A percentile compares a stretch with the other conserved stretches of the same genome.
Evolutionary conservation across 2,113 vertebrate species (phyloP).

Genomic region (Picathartes gymnocephalus): DNA sequence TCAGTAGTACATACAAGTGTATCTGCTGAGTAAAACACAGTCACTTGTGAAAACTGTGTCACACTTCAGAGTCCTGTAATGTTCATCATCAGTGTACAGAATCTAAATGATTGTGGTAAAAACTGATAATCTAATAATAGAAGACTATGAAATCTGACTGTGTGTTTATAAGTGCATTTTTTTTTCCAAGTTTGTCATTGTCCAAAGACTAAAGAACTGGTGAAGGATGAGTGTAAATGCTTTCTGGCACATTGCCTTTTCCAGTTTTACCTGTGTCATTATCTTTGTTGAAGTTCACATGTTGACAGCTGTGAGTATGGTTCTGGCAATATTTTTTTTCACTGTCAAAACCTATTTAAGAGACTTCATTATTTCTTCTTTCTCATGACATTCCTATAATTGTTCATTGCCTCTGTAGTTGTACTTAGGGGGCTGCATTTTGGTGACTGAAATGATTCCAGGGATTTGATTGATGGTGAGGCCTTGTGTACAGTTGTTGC

Average conservation of each 20-base stretch:
- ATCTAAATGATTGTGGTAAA: neutral
- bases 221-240: neutral
- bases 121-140: neutral
- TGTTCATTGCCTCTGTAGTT: neutral
- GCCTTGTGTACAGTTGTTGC: neutral
- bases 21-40: neutral
- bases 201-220: neutral
- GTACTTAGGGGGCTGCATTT: neutral
- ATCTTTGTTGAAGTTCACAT: neutral
- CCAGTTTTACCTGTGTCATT: neutral
- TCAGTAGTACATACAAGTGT: neutral
- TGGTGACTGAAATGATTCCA: neutral
- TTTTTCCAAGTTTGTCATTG: fast-evolving
- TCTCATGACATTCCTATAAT: neutral
- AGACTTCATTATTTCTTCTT: neutral
- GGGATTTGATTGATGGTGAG: neutral
- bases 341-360: neutral
- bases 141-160: neutral
- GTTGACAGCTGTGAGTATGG: neutral
- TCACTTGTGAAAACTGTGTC: neutral
- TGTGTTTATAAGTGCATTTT: fast-evolving
- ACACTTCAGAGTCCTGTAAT: neutral
- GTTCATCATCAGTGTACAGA: neutral
- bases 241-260: neutral
- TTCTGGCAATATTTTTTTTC: neutral